These are phyloP conservation scores for Cathartes aura DNA, from an alignment of 2,113 vertebrate genomes.

Conservation along the genomic window DNA sequence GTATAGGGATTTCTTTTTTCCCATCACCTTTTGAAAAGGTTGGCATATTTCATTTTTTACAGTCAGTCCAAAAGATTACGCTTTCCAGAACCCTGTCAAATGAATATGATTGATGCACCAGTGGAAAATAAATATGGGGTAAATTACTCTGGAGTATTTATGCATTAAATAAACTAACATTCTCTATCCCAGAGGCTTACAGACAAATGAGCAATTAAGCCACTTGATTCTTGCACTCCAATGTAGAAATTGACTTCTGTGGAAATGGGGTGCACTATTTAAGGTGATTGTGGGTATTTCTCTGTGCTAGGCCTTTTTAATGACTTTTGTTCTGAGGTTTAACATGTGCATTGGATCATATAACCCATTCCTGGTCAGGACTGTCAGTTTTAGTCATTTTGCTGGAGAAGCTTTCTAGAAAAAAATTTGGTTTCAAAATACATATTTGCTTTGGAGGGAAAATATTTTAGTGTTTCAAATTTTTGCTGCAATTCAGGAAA, in stretches of 20 bases:
- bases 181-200: neutral
- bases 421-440: neutral
- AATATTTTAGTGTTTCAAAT: neutral
- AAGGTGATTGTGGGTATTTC: neutral
- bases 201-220: neutral
- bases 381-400: neutral
- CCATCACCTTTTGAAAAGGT: neutral
- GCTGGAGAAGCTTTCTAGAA: neutral
- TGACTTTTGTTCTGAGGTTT: neutral
- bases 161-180: constrained; percentile 19
- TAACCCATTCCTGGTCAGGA: neutral
- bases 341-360: neutral
- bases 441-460: neutral
- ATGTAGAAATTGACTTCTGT: neutral
- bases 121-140: constrained; percentile 24
- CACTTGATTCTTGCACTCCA: neutral
- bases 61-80: neutral
- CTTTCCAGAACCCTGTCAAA: constrained; percentile 20
- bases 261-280: neutral
- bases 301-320: neutral
- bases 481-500: neutral
- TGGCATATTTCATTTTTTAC: neutral
- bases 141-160: constrained; percentile 17
- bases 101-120: neutral
- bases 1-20: neutral